These are phyloP conservation scores for Amblyopsis hoosieri DNA, from an alignment of 2,797 vertebrate genomes.

Conservation along the genomic window DNA sequence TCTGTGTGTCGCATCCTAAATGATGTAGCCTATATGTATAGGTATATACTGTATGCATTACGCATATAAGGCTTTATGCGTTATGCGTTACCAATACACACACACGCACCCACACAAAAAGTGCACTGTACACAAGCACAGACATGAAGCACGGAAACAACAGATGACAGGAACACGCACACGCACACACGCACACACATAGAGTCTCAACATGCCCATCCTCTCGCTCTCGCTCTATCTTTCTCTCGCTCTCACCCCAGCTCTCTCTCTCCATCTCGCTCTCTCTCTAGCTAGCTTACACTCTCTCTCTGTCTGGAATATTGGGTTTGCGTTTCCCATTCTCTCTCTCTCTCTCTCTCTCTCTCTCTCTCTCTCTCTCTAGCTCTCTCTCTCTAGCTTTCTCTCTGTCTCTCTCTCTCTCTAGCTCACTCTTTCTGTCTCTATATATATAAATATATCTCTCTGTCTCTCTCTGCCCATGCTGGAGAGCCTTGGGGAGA, in stretches of 20 bases:
- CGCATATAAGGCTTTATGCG: neutral
- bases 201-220: neutral
- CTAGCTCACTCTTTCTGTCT: too few species aligned
- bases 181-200: neutral
- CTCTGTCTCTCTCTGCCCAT: conserved; percentile 38
- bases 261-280: conserved; percentile 3
- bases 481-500: conserved; percentile 67
- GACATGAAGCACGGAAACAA: conserved; percentile 14
- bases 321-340: conserved; percentile 8
- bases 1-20: too few species aligned
- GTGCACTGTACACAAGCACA: conserved; percentile 2
- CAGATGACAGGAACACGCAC: conserved; percentile 8
- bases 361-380: too few species aligned
- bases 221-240: conserved; percentile 11
- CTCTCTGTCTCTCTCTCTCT: too few species aligned
- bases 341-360: too few species aligned
- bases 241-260: conserved; percentile 1
- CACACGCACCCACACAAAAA: neutral
- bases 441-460: neutral
- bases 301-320: too few species aligned
- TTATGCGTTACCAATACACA: neutral
- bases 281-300: too few species aligned
- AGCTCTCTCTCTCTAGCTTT: too few species aligned
- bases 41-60: neutral
- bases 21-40: conserved; percentile 19